Base-by-base conservation (phyloP, 2,888 invertebrate species). In the Pandemis cinnamomeana region DNA sequence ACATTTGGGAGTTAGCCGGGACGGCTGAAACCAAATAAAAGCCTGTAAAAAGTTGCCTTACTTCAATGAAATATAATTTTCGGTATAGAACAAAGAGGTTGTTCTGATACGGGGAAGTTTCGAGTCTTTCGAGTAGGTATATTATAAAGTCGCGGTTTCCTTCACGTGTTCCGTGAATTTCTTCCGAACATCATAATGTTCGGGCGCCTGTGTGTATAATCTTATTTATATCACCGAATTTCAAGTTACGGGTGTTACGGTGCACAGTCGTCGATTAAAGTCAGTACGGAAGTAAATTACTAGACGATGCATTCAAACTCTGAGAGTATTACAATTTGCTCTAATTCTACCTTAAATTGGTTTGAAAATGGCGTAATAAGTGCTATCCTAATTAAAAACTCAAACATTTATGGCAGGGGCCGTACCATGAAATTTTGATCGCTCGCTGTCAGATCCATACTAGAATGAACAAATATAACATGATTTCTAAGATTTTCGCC, bases 211-310 rank as follows among this genome's bases (percentile, higher is more conserved):
- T 60, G 60, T 27, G 64, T 69, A 70, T 68, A 72, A 72, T 73
- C 66, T 51, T 66, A 60, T 73, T 69, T 69, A 73, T 70, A 66
- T 73, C 64, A 60, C 58, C 60, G 64, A 66, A 66, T 60, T 53
- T 73, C 36, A 60, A 70, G 68, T 69, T 64, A 64, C 63, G 64
- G 64, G 60, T 63, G 60, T 73, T 60, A 60, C 15, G 5, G 13
- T 41, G 2, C 68, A 20, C 41, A 42, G 51, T 11, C n/a, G 13
- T 27, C 44, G 36, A 13, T 15, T 69, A 6, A 51, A 70, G 44
- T 15, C 73, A 73, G 64, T 73, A 51, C n/a, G 51, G 13, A n/a
- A 51, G 7, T 8, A 1, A 44, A 7, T 55, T 10, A 13, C 61
- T 6, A 36, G 5, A 13, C 11, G 4, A 1, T 61, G 41, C 61